These are phyloP conservation scores for Sturnus vulgaris DNA, from an alignment of 2,113 vertebrate genomes.

Conservation along the genomic window DNA sequence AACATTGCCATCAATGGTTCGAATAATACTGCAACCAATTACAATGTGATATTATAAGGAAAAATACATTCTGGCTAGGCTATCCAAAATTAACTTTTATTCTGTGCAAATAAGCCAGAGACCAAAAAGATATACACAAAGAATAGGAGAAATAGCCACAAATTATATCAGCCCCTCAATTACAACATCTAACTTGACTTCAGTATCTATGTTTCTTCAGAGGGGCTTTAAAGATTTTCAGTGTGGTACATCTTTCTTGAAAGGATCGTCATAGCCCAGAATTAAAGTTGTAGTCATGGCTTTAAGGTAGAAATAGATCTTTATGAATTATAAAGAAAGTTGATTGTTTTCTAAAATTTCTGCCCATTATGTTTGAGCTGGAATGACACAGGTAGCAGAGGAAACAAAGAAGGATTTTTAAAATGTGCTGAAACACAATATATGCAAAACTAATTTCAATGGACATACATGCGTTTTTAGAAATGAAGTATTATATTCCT, in stretches of 20 bases:
- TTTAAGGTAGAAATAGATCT: not conserved
- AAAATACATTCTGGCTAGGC: not conserved
- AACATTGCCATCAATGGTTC: constrained; percentile 89
- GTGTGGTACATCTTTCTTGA: not conserved
- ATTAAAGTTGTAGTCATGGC: not conserved
- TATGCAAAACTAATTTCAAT: not conserved
- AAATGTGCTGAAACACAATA: not conserved
- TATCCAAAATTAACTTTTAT: not conserved
- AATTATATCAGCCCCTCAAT: not conserved
- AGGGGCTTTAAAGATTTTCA: not conserved
- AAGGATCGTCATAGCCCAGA: not conserved
- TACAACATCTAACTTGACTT: not conserved
- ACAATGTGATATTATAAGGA: not conserved
- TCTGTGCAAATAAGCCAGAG: not conserved
- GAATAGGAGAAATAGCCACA: not conserved
- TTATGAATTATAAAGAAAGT: not conserved
- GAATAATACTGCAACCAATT: constrained; percentile 84
- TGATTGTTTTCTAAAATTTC: not conserved
- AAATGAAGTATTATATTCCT: not conserved
- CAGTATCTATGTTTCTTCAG: not conserved
- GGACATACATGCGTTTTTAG: not conserved
- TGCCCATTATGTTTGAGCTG: not conserved
- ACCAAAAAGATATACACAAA: not conserved
- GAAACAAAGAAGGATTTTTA: not conserved
- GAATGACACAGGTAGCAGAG: not conserved